These are phyloP conservation scores for Passer domesticus DNA, from an alignment of 2,113 vertebrate species.

Conservation along the genomic window DNA sequence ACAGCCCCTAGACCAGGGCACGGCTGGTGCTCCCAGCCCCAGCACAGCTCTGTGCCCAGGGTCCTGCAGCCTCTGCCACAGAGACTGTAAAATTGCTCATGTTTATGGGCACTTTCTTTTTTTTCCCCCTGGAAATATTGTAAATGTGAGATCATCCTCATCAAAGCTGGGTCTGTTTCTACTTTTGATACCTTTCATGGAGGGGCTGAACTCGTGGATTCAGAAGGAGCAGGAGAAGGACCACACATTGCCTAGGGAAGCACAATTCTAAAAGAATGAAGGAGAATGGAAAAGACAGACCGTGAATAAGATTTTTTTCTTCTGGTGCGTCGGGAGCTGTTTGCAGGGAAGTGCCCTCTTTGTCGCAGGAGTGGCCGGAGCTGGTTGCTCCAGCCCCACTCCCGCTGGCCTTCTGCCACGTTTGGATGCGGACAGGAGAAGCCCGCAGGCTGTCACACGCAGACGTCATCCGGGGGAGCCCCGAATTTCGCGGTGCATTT, in stretches of 20 bases:
- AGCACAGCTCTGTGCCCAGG: fast-evolving
- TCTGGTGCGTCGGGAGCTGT: background rate
- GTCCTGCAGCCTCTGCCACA: background rate
- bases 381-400: background rate
- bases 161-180: background rate
- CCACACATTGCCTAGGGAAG: background rate
- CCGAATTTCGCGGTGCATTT: background rate
- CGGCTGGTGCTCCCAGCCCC: background rate
- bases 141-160: background rate
- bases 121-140: fast-evolving
- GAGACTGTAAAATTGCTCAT: fast-evolving
- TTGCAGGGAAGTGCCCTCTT: background rate
- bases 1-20: background rate
- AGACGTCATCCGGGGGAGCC: background rate
- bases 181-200: background rate
- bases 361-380: background rate
- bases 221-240: background rate
- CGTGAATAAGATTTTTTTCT: background rate
- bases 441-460: background rate
- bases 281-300: background rate
- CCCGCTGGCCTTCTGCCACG: background rate
- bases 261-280: fast-evolving
- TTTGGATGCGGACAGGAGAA: background rate
- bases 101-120: background rate
- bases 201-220: background rate